Evolutionary conservation across 2,888 invertebrate genomes (phyloP).

Genomic region (Iselma pallidipennis): DNA sequence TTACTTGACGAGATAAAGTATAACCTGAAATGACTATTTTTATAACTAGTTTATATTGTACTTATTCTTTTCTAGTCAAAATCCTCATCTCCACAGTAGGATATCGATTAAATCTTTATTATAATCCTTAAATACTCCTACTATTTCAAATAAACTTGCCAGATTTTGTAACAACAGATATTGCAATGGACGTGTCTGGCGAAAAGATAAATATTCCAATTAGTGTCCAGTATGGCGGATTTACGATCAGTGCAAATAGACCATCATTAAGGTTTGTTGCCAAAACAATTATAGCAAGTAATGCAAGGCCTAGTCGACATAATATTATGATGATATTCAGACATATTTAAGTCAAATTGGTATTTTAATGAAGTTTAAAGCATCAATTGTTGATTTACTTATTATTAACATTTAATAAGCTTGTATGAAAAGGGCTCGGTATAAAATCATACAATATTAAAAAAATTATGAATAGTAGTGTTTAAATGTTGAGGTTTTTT

Average conservation of each 20-base stretch:
- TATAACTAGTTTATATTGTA: too few species aligned
- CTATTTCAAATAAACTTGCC: background rate
- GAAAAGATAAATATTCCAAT: constrained; percentile 25
- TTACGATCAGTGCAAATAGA: constrained; percentile 26
- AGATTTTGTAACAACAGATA: background rate
- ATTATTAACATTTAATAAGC: too few species aligned
- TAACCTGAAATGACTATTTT: too few species aligned
- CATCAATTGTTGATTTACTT: too few species aligned
- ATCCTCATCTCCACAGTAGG: background rate
- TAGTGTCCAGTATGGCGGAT: constrained; percentile 24
- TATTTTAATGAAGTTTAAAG: constrained; percentile 21
- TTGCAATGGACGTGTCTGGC: background rate
- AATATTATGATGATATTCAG: constrained; percentile 15
- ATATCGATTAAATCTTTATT: background rate
- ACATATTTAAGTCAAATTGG: constrained; percentile 23
- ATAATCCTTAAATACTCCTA: too few species aligned
- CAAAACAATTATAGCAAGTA: constrained; percentile 34
- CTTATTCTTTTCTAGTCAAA: too few species aligned
- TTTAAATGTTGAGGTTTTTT: too few species aligned
- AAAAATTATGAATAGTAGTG: too few species aligned
- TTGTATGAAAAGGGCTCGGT: too few species aligned
- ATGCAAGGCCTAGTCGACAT: constrained; percentile 19
- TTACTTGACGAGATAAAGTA: too few species aligned
- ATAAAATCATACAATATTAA: too few species aligned
- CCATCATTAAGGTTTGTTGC: constrained; percentile 26